A percentile compares a stretch with the other conserved stretches of the same genome.
phyloP scores from a whole-genome alignment of 2,797 vertebrate species.

The Gastrophryne carolinensis region DNA sequence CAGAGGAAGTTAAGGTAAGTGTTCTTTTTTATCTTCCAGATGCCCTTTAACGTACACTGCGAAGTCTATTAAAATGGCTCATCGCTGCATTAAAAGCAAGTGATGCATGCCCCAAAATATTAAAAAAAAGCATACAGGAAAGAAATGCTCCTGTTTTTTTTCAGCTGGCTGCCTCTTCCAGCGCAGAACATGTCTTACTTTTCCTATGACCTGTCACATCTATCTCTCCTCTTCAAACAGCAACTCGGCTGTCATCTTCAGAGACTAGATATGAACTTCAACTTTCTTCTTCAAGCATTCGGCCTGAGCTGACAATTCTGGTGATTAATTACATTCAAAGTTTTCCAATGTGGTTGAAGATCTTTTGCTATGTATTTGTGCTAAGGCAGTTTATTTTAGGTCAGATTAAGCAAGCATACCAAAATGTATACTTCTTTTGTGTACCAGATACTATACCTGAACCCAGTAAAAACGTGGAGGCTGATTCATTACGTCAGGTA shows the following conservation, averaged over 20 bases:
- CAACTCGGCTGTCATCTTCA: constrained; percentile 18
- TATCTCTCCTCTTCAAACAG: constrained; percentile 27
- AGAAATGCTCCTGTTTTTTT: no score
- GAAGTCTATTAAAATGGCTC: no score
- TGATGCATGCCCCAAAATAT: no score
- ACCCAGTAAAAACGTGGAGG: no score
- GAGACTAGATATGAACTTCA: not conserved
- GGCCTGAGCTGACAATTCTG: constrained; percentile 6
- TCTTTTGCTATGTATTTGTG: not conserved
- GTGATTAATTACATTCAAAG: constrained; percentile 12
- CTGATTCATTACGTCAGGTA: no score
- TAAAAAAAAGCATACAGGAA: no score
- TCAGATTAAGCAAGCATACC: not conserved
- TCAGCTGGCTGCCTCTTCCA: not conserved
- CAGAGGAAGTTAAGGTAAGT: no score
- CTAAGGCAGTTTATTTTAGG: not conserved
- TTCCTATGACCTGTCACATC: constrained; percentile 12
- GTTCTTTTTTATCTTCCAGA: no score
- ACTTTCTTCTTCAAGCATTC: not conserved
- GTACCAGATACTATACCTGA: no score
- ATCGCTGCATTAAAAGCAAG: no score
- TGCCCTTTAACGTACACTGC: no score
- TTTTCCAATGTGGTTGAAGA: not conserved
- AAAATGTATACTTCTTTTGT: no score
- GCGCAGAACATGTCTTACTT: constrained; percentile 15